Percentiles rank a stretch among this genome's conserved stretches.
phyloP scores from a whole-genome alignment of 1,140 invertebrate species.

The Brachionus asplanchnoidis region DNA sequence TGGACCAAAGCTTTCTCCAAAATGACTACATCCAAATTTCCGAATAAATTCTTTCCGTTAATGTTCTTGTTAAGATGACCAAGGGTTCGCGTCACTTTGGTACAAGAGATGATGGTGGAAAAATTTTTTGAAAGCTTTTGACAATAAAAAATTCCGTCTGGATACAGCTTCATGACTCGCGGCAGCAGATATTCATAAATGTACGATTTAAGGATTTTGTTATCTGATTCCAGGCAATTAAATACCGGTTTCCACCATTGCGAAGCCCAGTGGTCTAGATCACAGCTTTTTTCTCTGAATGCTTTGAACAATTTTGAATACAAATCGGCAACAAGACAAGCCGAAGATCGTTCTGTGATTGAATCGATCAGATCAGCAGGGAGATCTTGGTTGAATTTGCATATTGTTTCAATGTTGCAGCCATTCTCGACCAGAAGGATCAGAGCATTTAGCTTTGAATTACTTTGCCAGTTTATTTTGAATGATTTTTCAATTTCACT shows the following conservation, averaged over 20 bases:
- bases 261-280: neutral
- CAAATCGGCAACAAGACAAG: constrained; percentile 28
- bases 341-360: neutral
- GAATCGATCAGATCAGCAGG: neutral
- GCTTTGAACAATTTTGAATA: constrained; percentile 26
- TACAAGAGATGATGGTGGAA: constrained; percentile 5
- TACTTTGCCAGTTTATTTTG: neutral
- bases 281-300: neutral
- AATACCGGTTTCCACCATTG: constrained; percentile 11
- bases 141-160: constrained; percentile 8
- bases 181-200: constrained; percentile 28
- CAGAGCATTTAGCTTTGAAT: constrained; percentile 15
- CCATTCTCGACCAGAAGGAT: constrained; percentile 12
- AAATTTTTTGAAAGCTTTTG: constrained; percentile 7
- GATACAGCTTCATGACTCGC: constrained; percentile 2
- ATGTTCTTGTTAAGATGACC: neutral
- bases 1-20: neutral
- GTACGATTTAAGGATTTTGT: neutral
- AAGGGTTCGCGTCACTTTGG: neutral
- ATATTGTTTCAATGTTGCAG: neutral
- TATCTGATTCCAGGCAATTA: neutral
- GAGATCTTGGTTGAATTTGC: neutral
- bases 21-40: neutral
- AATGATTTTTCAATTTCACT: constrained; percentile 22
- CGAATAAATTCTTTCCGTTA: neutral